Evolutionary conservation across 2,888 invertebrate species (phyloP), one percentile per base, ranked within the genome.

Genomic region (Eremobia ochroleuca): DNA sequence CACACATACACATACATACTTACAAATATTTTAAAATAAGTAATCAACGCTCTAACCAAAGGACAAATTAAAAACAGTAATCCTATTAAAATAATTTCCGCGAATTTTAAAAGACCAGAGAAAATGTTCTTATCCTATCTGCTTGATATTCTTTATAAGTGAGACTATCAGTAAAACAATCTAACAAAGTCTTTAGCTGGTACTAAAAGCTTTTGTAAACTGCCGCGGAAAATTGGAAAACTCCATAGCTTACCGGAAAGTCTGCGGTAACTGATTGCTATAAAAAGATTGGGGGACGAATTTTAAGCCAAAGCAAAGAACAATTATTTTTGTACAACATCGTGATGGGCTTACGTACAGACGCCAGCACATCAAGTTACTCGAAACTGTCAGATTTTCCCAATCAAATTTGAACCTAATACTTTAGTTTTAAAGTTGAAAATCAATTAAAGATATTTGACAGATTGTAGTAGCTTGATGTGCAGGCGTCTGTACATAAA

Each of bases 201-300:
- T 85, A 85, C 76, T 85, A 69, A 82, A 82, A 82, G 86, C 86
- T 70, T 84, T 78, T 40, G 71, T 74, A 67, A 83, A 86, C 71
- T 77, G 79, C 86, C 40, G 46, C 8, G 21, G 68, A 65, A 52
- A 72, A 78, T 86, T 83, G 83, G 66, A 86, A 83, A 86, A 83
- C 67, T 86, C 59, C 34, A 78, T 68, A 73, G 72, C 72, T 61
- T 69, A 71, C 62, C 25, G 66, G 28, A 62, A 73, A 85, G 72
- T 76, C 43, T 34, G 76, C 55, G 73, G 74, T 73, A 66, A 81
- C 55, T 68, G 72, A 82, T 76, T 75, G 28, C 34, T 61, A 15
- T 43, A 72, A 55, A 52, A 28, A 49, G 31, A 49, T 52, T 59
- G n/a, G 25, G 46, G 34, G 5, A 62, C 13, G 1, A 25, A 49